Evolutionary conservation across 2,113 vertebrate species (phyloP), one percentile per base, ranked within the genome.

Genomic region (Marmota flaviventris): DNA sequence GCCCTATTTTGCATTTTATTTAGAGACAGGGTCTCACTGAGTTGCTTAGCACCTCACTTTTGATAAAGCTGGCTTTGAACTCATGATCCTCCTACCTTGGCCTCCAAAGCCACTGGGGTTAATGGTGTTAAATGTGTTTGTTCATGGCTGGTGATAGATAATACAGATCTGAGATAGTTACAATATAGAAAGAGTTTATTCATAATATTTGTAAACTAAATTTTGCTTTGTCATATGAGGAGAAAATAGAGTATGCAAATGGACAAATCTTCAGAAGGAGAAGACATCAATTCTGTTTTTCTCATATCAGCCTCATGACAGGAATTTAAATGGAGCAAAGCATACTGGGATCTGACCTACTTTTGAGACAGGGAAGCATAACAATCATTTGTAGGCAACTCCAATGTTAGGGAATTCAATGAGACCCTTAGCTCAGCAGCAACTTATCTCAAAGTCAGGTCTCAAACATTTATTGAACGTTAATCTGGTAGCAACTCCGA

Each of bases 291-390:
- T 67, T 95, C n/a, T 86, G 34, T 69, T 96, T 97, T 79, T 78
- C 53, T 97, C 24, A 2, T 53, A 58, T 77, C 11, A 85, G 14
- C 25, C 58, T 78, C 39, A 83, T 77, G 32, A 69, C 42, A 85
- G 27, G 45, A 93, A 90, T 93, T 96, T 84, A 93, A 94, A 86
- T 37, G 72, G 34, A 87, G 51, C 27, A 96, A 93, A 78, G 81
- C 56, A 81, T 94, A 76, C 77, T 94, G 20, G 93, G 29, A 88
- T 72, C 27, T 94, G 82, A 85, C 61, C 77, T 97, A 78, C 10
- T 96, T 97, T 34, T 72, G n/a, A 92, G 34, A 77, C 13, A 95
- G 20, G n/a, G 12, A 94, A 96, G 82, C 37, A 63, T 84, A 97
- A 75, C 18, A 88, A 42, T 92, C 56, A 67, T 85, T 94, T 97